Percentiles rank a stretch among this genome's conserved stretches.
Evolutionary conservation across 2,797 vertebrate species (phyloP).

Genomic region (Pteronotus mesoamericanus): DNA sequence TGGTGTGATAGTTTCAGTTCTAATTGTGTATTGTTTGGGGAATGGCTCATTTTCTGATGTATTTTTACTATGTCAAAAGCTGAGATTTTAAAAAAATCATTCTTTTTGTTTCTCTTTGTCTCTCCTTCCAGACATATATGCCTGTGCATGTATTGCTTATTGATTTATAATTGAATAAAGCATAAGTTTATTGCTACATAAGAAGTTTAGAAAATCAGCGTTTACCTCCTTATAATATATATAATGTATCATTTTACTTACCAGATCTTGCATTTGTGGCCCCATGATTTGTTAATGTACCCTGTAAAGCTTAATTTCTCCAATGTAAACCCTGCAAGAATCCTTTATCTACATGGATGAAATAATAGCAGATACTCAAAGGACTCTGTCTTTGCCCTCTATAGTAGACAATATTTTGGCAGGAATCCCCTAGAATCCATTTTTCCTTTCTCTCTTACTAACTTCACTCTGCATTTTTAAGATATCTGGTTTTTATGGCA

Average conservation of each 20-base stretch:
- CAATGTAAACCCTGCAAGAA: background rate
- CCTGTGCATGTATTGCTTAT: background rate
- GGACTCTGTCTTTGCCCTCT: background rate
- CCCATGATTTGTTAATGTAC: background rate
- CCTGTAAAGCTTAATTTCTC: background rate
- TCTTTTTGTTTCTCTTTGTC: slow-evolving; percentile 32
- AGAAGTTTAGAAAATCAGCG: background rate
- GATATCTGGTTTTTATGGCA: background rate
- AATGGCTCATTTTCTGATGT: background rate
- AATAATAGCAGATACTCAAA: background rate
- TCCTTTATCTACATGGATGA: background rate
- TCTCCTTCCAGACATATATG: background rate
- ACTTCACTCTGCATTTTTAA: background rate
- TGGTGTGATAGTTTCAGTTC: background rate
- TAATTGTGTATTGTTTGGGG: slow-evolving; percentile 46
- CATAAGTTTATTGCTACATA: background rate
- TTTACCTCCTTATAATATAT: background rate
- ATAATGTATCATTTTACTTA: background rate
- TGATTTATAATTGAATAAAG: background rate
- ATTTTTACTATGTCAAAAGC: slow-evolving; percentile 42
- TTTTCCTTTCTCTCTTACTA: background rate
- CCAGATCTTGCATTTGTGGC: background rate
- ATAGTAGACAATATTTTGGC: background rate
- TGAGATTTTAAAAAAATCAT: background rate
- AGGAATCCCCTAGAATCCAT: background rate